Conservation (phyloP, 2,113 vertebrate species). For the Ptyas mucosa region DNA sequence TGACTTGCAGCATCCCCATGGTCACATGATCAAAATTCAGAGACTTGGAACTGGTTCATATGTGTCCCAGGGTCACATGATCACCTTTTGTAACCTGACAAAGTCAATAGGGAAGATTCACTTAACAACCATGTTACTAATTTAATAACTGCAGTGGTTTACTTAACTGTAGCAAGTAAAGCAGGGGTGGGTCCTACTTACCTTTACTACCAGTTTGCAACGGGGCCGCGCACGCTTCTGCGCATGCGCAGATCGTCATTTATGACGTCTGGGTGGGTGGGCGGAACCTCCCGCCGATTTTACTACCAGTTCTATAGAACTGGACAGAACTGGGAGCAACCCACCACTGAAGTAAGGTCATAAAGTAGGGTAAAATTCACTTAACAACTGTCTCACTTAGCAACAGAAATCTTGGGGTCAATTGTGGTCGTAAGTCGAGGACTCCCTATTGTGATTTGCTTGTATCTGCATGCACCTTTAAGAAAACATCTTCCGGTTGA, state of each 20-base stretch:
- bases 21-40: not conserved
- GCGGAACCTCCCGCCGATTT: no score
- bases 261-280: no score
- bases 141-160: not conserved
- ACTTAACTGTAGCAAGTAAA: not conserved
- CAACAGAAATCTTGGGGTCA: not conserved
- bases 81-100: not conserved
- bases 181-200: no score
- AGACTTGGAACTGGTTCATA: not conserved
- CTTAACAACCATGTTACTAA: not conserved
- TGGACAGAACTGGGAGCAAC: no score
- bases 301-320: no score
- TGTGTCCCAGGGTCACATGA: not conserved
- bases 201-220: no score
- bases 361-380: not conserved
- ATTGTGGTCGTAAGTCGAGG: not conserved
- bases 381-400: not conserved
- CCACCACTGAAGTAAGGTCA: not conserved
- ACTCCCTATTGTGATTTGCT: not conserved
- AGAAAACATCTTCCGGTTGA: not conserved
- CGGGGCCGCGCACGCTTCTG: no score
- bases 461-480: not conserved
- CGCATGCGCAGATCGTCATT: no score
- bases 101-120: not conserved
- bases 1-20: not conserved